Conservation (phyloP, 2,888 invertebrate genomes). For the Schizotus pectinicornis region DNA sequence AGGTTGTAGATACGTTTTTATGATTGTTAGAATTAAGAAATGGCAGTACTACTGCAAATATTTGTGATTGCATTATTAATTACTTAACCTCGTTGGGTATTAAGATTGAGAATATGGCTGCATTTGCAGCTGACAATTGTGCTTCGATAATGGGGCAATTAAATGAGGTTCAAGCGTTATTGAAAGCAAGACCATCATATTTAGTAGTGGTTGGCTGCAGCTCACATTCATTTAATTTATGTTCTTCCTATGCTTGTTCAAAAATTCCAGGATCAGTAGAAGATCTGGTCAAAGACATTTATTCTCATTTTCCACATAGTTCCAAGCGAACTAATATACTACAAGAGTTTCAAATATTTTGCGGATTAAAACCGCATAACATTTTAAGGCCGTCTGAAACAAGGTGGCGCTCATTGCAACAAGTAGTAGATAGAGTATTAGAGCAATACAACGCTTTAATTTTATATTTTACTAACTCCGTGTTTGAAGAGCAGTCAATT, state of each 20-base stretch:
- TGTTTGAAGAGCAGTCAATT: no score
- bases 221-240: slow-evolving; percentile 40
- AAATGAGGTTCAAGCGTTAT: slow-evolving; percentile 31
- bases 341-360: slow-evolving; percentile 25
- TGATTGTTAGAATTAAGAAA: not conserved
- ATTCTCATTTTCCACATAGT: slow-evolving; percentile 19
- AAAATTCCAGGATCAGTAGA: slow-evolving; percentile 29
- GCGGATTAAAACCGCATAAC: slow-evolving; percentile 17
- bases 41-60: not conserved
- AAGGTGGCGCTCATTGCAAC: slow-evolving; percentile 30
- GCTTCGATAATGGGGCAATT: slow-evolving; percentile 37
- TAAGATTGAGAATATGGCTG: slow-evolving; percentile 13
- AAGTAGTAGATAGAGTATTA: slow-evolving; percentile 16
- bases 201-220: slow-evolving; percentile 39
- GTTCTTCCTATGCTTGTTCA: slow-evolving; percentile 36
- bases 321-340: slow-evolving; percentile 20
- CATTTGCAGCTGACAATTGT: slow-evolving; percentile 17
- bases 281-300: slow-evolving; percentile 13
- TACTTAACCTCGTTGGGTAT: slow-evolving; percentile 4
- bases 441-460: slow-evolving; percentile 22
- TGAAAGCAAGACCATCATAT: slow-evolving; percentile 32
- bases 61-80: slow-evolving; percentile 10
- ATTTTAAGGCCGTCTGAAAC: slow-evolving; percentile 24
- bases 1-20: not conserved
- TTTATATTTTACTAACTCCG: slow-evolving; percentile 25